Percentiles rank a stretch among this genome's conserved stretches.
Evolutionary conservation across 2,797 vertebrate species (phyloP).

Genomic region (Peromyscus aztecus): DNA sequence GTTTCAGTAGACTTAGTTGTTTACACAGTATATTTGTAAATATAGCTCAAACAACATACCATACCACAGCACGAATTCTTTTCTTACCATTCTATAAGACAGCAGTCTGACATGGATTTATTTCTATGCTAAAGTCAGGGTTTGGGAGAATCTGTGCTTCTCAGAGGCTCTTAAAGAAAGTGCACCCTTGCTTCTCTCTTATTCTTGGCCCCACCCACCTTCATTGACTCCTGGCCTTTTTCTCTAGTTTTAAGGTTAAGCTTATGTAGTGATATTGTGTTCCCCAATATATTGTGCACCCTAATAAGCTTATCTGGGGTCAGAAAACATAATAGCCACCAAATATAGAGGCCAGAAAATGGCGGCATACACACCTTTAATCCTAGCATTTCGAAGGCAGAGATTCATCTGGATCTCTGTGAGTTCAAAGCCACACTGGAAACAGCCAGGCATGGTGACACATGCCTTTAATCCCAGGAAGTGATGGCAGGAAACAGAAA

Average conservation of each 20-base stretch:
- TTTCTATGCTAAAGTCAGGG: not conserved
- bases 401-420: no score
- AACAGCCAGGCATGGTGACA: no score
- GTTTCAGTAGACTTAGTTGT: not conserved
- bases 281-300: no score
- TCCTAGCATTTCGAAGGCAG: no score
- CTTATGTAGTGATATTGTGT: no score
- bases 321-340: no score
- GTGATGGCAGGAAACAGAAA: no score
- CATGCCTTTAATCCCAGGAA: no score
- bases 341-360: no score
- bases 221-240: not conserved
- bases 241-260: not conserved
- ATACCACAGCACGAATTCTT: not conserved
- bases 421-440: no score
- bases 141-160: not conserved
- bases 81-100: not conserved
- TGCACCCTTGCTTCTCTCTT: not conserved
- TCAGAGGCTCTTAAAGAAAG: not conserved
- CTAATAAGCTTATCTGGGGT: no score
- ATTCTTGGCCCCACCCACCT: not conserved
- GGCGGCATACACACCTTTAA: no score
- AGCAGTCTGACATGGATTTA: not conserved
- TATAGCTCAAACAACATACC: not conserved
- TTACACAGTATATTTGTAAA: not conserved